Base-by-base conservation (phyloP, 2,113 vertebrate species). In the Halcyon senegalensis region DNA sequence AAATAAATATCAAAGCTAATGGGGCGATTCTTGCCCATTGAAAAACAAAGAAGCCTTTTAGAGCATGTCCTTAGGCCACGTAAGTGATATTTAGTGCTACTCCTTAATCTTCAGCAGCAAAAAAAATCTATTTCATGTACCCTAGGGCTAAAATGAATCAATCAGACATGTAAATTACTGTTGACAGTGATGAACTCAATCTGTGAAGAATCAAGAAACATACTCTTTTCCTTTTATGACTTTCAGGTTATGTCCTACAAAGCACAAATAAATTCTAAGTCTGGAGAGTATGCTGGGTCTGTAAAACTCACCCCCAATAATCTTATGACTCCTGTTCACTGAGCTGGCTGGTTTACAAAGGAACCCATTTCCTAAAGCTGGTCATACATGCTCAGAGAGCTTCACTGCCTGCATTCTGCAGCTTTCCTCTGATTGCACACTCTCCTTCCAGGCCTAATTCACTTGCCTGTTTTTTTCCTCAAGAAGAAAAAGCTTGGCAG, bases 1-100 rank as follows among this genome's bases (percentile, higher is more conserved):
- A 96, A 95, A 93, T 50, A 88, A 89, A 88, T 74, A 94, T 66
- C 96, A 90, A 89, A 94, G 91, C 80, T 97, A 97, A 95, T 95
- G 91, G 58, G 72, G 79, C 10, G 11, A 95, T 83, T 96, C 91
- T 96, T 97, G 72, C 35, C 37, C n/a, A 86, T 3, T 94, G 90
- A 35, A 86, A 79, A 94, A 82, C 77, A 88, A 92, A 96, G 64
- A 83, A 89, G 64, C 78, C 79, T 96, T 92, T 89, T 76, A 90
- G 81, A 84, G 51, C 44, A 67, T 55, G 53, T 88, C 86, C 80
- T 84, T 69, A 60, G 80, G 84, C 80, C 37, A 72, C 44, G 58
- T 51, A 51, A 95, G 62, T 31, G 21, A 89, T 84, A 75, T 35
- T 84, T 80, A 90, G 28, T 33, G 41, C n/a, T 89, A 50, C 28